Conservation (phyloP, 2,797 vertebrate genomes). For the Selene dorsalis region DNA sequence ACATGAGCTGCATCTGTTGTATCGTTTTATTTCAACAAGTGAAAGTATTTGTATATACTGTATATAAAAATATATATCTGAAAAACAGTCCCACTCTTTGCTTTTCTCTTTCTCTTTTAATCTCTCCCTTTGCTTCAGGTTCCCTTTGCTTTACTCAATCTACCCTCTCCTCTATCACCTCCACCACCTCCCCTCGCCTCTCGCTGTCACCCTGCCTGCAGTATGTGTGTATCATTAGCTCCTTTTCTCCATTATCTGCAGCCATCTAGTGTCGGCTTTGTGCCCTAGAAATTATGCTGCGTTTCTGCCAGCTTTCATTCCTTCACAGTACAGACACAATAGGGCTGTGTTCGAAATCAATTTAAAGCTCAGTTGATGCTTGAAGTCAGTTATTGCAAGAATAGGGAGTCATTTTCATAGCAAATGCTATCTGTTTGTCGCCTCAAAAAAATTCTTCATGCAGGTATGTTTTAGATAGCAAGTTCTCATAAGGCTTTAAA, state of each 20-base stretch:
- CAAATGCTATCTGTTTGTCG: slow-evolving; percentile 4
- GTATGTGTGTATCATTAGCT: slow-evolving; percentile 81
- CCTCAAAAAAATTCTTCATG: not conserved
- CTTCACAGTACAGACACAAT: slow-evolving; percentile 42
- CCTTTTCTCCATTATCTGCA: slow-evolving; percentile 88
- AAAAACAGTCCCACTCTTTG: slow-evolving; percentile 5
- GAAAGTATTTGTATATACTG: not conserved
- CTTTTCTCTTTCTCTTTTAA: slow-evolving; percentile 31
- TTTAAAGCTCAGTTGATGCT: slow-evolving; percentile 18
- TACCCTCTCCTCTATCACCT: slow-evolving; percentile 24
- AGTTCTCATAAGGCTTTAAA: not conserved
- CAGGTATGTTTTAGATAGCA: slow-evolving; percentile 1
- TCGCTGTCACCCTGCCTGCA: slow-evolving; percentile 63
- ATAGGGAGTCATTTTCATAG: not conserved
- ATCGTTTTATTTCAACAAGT: slow-evolving; percentile 4
- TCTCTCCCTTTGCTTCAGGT: slow-evolving; percentile 28
- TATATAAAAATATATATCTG: slow-evolving; percentile 16
- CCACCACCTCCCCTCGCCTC: slow-evolving; percentile 31
- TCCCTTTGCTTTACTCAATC: slow-evolving; percentile 31
- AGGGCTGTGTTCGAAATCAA: not conserved
- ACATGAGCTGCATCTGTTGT: not conserved
- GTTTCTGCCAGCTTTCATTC: slow-evolving; percentile 59
- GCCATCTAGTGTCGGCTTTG: slow-evolving; percentile 89
- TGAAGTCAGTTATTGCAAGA: not conserved
- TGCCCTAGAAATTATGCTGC: slow-evolving; percentile 80